phyloP scores from a whole-genome alignment of 2,888 invertebrate species.

The Diploptera punctata region DNA sequence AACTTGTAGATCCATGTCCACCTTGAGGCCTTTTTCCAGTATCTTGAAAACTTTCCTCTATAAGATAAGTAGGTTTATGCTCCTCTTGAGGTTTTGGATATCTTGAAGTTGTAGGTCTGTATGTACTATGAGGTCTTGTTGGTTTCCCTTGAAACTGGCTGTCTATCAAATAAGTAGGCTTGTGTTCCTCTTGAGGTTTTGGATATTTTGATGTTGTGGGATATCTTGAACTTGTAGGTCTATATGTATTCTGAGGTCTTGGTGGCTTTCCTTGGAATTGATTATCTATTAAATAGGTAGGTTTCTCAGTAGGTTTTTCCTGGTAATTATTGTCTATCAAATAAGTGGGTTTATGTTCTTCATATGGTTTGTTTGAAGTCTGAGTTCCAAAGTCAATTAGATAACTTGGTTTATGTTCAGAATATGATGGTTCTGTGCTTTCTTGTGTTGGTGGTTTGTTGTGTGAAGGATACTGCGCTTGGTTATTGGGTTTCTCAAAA shows the following conservation, averaged over 20 bases:
- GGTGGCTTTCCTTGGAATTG: not conserved
- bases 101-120: not conserved
- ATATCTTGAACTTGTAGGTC: not conserved
- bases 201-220: conserved; percentile 5
- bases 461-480: conserved; percentile 6
- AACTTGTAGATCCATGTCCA: not conserved
- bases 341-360: conserved; percentile 11
- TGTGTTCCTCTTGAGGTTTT: conserved; percentile 21
- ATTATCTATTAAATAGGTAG: conserved; percentile 21
- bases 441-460: not conserved
- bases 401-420: conserved; percentile 15
- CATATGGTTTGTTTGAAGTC: not conserved
- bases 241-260: not conserved
- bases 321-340: conserved; percentile 13
- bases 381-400: not conserved
- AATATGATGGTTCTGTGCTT: not conserved
- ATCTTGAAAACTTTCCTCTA: conserved; percentile 25
- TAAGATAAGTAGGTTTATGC: conserved; percentile 21
- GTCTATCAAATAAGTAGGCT: conserved; percentile 26
- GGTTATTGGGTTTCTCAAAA: not conserved
- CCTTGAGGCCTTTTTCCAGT: conserved; percentile 10
- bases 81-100: conserved; percentile 20
- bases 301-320: too few relatives aligned
- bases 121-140: not conserved
- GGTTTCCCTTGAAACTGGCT: conserved; percentile 3